Evolutionary conservation across 2,888 invertebrate genomes (phyloP), one percentile per base, ranked within the genome.

Genomic region (Geotrupes spiniger): DNA sequence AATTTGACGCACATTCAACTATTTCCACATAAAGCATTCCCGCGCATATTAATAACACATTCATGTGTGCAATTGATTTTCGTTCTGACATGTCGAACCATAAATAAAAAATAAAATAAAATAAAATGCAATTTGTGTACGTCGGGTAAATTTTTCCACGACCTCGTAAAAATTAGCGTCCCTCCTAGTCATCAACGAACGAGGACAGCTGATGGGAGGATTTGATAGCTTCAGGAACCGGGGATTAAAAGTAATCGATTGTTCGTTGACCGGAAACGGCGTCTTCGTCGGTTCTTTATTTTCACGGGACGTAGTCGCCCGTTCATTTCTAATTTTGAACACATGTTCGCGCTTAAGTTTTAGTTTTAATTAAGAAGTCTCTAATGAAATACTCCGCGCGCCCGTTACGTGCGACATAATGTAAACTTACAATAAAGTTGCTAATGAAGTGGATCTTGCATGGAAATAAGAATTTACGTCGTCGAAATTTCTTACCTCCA

Each of bases 231-330:
- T 47, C 49, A 46, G 43, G 46, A 53, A 50, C 53, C 33, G 26
- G 53, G 50, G 49, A 49, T 50, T 50, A 53, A 44, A 46, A 47
- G 49, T 47, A 50, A 50, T 53, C 46, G 53, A 50, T 53, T 53
- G 44, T 46, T 40, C 14, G 38, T 36, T 50, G 50, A 47, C 50
- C 53, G 53, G 53, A 53, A 53, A 53, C 44, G 42, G 42, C 17
- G 41, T 40, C 44, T 50, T 50, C n/a, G n/a, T n/a, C n/a, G n/a
- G n/a, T n/a, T n/a, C 43, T 47, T 50, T 39, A 50, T 41, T 46
- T 53, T 53, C 49, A 43, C 40, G 45, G 50, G 52, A 49, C 46
- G 43, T 46, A 49, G 39, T 49, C 38, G 42, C 46, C 49, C 49
- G 52, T 52, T 42, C 45, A 33, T 33, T 33, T 42, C 36, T 52